These are phyloP conservation scores for Papilio polyxenes DNA, from an alignment of 1,140 invertebrate genomes.

Conservation along the genomic window DNA sequence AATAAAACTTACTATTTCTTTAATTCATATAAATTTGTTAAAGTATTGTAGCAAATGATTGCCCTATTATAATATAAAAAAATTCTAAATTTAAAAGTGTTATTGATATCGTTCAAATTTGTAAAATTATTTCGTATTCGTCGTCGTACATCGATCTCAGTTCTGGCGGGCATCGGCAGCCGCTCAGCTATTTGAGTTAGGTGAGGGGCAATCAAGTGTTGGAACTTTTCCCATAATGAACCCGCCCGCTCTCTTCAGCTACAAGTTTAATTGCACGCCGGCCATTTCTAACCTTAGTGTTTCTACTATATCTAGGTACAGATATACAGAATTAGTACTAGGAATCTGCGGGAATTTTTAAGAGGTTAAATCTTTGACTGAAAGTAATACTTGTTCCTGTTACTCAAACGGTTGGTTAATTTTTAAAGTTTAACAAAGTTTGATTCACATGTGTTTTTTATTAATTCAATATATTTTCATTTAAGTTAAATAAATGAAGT, in stretches of 20 bases:
- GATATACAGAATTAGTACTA: not conserved
- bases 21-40: no score
- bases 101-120: not conserved
- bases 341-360: not conserved
- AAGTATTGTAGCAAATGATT: no score
- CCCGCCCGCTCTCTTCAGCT: constrained; percentile 27
- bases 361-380: not conserved
- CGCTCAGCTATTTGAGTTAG: constrained; percentile 23
- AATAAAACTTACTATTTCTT: no score
- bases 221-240: constrained; percentile 37
- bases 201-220: constrained; percentile 25
- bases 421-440: no score
- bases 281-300: constrained; percentile 1
- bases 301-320: constrained; percentile 8
- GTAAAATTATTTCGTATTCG: not conserved
- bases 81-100: not conserved
- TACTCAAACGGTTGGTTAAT: no score
- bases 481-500: not conserved
- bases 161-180: not conserved
- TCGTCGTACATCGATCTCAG: not conserved
- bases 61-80: no score
- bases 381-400: not conserved
- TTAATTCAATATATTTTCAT: not conserved
- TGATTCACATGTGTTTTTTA: not conserved
- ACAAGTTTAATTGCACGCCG: constrained; percentile 27